These are phyloP conservation scores for Ceuthmochares aereus DNA, from an alignment of 2,113 vertebrate genomes.

Conservation along the genomic window DNA sequence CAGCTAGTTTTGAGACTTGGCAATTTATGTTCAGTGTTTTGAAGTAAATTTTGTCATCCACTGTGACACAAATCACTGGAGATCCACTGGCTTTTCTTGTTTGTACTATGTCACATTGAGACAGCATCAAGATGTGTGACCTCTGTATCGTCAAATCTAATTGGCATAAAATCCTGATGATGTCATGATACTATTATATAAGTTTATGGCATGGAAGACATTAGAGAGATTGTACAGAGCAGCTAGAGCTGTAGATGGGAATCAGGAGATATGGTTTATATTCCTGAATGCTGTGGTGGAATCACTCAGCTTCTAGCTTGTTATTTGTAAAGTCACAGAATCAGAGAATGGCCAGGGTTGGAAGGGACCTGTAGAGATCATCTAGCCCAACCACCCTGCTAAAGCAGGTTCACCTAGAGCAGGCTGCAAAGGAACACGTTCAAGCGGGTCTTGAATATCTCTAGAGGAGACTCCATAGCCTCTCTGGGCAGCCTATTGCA, in stretches of 20 bases:
- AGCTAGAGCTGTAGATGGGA: background rate
- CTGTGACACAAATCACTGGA: background rate
- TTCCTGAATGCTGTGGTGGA: too few species aligned
- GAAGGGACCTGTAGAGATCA: too few species aligned
- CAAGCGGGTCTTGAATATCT: too few species aligned
- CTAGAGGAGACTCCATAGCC: too few species aligned
- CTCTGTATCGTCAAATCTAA: background rate
- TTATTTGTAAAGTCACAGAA: background rate
- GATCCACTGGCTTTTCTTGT: background rate
- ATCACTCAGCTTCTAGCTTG: background rate
- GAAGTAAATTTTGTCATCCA: conserved; percentile 6
- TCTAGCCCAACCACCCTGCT: too few species aligned
- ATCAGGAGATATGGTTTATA: background rate
- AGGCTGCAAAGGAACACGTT: too few species aligned
- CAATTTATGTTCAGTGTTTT: background rate
- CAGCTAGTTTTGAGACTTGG: conserved; percentile 15
- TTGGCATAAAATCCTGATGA: background rate
- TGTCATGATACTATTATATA: background rate
- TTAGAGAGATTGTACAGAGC: background rate
- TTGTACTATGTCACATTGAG: background rate
- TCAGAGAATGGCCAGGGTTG: too few species aligned
- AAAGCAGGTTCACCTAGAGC: too few species aligned
- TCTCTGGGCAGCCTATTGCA: too few species aligned
- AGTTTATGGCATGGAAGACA: background rate
- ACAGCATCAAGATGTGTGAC: background rate